These are phyloP conservation scores for Natator depressus DNA, from an alignment of 2,113 vertebrate species.

Conservation along the genomic window DNA sequence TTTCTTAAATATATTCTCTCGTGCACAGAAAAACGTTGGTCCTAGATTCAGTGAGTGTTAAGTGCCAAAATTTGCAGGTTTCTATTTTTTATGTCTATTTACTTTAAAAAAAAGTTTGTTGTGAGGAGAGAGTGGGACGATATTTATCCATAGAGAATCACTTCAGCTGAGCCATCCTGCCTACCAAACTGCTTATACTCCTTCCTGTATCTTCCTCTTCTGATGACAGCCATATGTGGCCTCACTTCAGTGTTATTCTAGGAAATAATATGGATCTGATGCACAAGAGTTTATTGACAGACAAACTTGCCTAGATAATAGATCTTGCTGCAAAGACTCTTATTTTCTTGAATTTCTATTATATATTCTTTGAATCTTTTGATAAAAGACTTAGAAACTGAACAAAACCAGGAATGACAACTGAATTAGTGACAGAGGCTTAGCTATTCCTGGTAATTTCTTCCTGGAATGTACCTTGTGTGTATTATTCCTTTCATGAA, in stretches of 20 bases:
- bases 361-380: background rate
- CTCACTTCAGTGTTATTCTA: background rate
- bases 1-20: background rate
- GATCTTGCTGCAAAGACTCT: accelerated
- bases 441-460: background rate
- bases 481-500: background rate
- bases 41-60: background rate
- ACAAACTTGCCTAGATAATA: background rate
- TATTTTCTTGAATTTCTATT: background rate
- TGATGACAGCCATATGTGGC: background rate
- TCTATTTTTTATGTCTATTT: background rate
- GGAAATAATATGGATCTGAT: background rate
- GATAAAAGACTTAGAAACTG: background rate
- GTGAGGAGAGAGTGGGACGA: background rate
- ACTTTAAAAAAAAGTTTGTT: background rate
- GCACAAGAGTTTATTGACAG: background rate
- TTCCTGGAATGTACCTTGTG: background rate
- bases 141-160: background rate
- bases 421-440: background rate
- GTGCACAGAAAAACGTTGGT: background rate
- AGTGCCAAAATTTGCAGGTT: background rate
- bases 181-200: background rate
- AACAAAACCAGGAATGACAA: accelerated
- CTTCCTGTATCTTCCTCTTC: background rate
- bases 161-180: background rate